Evolutionary conservation across 2,113 vertebrate genomes (phyloP).

Genomic region (Sander vitreus): DNA sequence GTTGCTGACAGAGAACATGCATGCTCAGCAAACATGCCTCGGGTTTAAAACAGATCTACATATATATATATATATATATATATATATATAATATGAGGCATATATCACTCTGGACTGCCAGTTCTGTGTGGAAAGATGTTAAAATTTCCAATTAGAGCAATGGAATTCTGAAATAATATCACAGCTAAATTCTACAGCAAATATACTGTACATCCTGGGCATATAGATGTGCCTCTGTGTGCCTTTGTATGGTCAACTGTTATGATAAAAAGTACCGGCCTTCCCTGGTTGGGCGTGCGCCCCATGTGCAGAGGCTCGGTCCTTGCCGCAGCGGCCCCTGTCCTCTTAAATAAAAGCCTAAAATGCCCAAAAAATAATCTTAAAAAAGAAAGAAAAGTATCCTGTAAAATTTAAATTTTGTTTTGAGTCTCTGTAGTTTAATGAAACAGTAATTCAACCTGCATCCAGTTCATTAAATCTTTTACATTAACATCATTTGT

Average conservation of each 20-base stretch:
- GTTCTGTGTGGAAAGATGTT: not conserved
- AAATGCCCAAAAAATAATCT: too few relatives aligned
- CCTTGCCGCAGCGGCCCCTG: too few relatives aligned
- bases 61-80: too few relatives aligned
- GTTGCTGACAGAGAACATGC: conserved; percentile 6
- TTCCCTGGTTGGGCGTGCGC: too few relatives aligned
- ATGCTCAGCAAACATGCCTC: conserved; percentile 21
- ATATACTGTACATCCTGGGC: not conserved
- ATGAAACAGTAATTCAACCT: not conserved
- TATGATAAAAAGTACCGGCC: not conserved
- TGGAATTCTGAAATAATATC: not conserved
- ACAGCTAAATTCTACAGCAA: not conserved
- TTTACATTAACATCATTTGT: not conserved
- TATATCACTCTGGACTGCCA: not conserved
- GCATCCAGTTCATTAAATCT: not conserved
- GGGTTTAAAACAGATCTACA: not conserved
- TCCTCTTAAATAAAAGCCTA: too few relatives aligned
- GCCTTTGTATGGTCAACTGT: too few relatives aligned
- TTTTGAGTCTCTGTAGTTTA: not conserved
- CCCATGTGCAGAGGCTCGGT: too few relatives aligned
- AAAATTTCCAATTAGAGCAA: not conserved
- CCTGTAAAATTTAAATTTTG: too few relatives aligned
- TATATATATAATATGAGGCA: too few relatives aligned
- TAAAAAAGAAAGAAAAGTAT: too few relatives aligned
- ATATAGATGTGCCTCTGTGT: not conserved